Percentiles rank a stretch among this genome's conserved stretches.
phyloP scores from a whole-genome alignment of 2,113 vertebrate genomes.

The Mesoclemmys tuberculata region DNA sequence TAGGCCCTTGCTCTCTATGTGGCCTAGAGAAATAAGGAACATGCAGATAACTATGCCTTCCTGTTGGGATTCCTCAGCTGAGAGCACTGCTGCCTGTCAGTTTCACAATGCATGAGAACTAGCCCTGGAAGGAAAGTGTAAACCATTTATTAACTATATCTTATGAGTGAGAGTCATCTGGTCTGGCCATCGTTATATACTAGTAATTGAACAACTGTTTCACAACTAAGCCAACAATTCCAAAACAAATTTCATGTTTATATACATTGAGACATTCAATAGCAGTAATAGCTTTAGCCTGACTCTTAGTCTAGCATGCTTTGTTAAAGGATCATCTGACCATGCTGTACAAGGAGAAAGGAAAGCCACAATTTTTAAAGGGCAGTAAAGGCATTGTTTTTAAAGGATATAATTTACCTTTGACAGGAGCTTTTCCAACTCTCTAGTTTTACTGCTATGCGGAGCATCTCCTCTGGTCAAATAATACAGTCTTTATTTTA shows the following conservation, averaged over 20 bases:
- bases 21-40: not conserved
- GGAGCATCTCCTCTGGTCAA: not conserved
- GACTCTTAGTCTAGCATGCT: not conserved
- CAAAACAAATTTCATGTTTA: too few species aligned
- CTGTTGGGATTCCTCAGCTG: not conserved
- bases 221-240: too few species aligned
- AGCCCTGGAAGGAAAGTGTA: not conserved
- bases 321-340: not conserved
- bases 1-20: not conserved
- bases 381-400: not conserved
- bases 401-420: not conserved
- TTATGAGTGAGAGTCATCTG: not conserved
- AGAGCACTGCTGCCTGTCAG: not conserved
- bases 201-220: too few species aligned
- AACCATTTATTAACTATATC: not conserved
- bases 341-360: not conserved
- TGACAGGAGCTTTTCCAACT: not conserved
- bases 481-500: not conserved
- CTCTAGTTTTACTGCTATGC: not conserved
- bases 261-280: too few species aligned
- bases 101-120: not conserved
- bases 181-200: too few species aligned
- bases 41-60: not conserved
- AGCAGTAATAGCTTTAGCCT: too few species aligned
- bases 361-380: not conserved